Percentiles rank a stretch among this genome's conserved stretches.
Conservation (phyloP, 2,888 invertebrate species). For the Nymphalis c-album region DNA sequence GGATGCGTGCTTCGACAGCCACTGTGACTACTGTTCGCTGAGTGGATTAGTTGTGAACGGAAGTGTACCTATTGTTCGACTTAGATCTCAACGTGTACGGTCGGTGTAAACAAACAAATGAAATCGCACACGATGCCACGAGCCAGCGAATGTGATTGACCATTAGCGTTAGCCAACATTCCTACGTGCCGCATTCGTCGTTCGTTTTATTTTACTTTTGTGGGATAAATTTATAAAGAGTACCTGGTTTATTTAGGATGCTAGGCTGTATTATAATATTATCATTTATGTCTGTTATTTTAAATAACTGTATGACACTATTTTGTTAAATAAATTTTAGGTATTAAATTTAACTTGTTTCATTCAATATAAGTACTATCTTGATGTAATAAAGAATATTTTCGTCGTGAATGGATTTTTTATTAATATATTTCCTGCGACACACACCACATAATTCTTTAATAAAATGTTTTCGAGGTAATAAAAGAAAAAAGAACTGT, state of each 20-base stretch:
- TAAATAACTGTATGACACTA: conserved; percentile 81
- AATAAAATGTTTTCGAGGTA: too few relatives aligned
- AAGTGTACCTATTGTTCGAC: conserved; percentile 10
- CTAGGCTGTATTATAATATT: conserved; percentile 80
- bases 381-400: conserved; percentile 27
- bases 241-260: conserved; percentile 82
- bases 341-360: conserved; percentile 63
- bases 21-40: neutral
- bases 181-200: conserved; percentile 78
- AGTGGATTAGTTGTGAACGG: neutral
- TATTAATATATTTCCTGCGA: neutral
- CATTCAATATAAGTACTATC: conserved; percentile 44
- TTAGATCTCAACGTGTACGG: conserved; percentile 25
- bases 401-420: neutral
- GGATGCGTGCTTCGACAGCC: neutral
- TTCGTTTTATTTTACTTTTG: conserved; percentile 59
- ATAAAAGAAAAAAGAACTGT: too few relatives aligned
- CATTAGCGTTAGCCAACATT: conserved; percentile 75
- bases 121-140: conserved; percentile 39
- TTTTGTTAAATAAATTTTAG: conserved; percentile 82
- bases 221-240: conserved; percentile 77
- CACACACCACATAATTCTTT: too few relatives aligned
- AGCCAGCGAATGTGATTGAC: conserved; percentile 44
- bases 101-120: conserved; percentile 47
- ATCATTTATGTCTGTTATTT: conserved; percentile 81